Evolutionary conservation across 2,113 vertebrate species (phyloP).

Genomic region (Excalfactoria chinensis): DNA sequence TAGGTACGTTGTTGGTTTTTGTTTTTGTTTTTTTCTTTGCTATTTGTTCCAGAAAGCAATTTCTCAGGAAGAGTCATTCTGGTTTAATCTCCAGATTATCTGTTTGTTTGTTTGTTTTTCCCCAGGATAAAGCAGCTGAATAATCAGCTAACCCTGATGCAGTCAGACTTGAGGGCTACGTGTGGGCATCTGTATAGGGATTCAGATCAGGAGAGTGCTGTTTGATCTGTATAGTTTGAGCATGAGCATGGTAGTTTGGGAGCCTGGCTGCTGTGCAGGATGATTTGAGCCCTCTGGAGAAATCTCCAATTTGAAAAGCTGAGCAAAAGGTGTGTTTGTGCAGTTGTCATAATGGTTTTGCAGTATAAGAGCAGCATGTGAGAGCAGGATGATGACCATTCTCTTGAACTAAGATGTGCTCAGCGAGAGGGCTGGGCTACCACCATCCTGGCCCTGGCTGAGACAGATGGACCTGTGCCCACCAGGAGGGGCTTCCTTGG

Average conservation of each 20-base stretch:
- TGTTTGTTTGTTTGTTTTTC: neutral
- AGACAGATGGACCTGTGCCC: neutral
- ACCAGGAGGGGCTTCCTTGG: neutral
- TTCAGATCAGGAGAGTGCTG: neutral
- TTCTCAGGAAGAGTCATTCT: conserved; percentile 23
- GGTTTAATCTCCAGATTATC: conserved; percentile 63
- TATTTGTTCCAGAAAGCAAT: conserved; percentile 26
- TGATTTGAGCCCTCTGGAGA: neutral
- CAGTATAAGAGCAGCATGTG: neutral
- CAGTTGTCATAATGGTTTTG: neutral
- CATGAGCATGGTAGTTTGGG: neutral
- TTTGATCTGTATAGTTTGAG: neutral
- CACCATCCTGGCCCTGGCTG: neutral
- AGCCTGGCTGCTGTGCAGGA: neutral
- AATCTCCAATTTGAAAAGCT: neutral
- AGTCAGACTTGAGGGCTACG: neutral
- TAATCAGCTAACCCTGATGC: conserved; percentile 9
- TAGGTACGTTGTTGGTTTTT: neutral
- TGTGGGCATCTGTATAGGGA: neutral
- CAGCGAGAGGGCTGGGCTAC: neutral
- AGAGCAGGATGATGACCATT: neutral
- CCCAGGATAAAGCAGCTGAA: conserved; percentile 11
- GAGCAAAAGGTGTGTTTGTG: neutral
- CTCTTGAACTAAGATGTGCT: neutral
- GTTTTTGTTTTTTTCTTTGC: neutral